These are phyloP conservation scores for Agrochola lychnidis DNA, from an alignment of 2,888 invertebrate species.

Conservation along the genomic window DNA sequence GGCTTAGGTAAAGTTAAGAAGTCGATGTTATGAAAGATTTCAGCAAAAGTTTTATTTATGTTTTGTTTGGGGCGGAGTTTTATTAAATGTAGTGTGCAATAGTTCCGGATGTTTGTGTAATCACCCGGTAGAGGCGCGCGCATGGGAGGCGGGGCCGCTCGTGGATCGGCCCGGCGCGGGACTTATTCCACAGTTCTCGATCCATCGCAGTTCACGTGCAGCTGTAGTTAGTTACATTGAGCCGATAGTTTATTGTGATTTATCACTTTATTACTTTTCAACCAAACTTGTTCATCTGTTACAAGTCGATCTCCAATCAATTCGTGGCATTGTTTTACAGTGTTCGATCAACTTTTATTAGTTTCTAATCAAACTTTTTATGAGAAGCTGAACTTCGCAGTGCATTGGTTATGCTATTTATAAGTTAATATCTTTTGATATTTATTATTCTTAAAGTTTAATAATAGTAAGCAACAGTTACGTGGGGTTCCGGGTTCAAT, in stretches of 20 bases:
- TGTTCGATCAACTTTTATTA: constrained; percentile 9
- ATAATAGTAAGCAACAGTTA: neutral
- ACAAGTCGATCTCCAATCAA: neutral
- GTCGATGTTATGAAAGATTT: neutral
- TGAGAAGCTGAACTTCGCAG: neutral
- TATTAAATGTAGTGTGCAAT: constrained; percentile 26
- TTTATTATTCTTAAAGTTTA: constrained; percentile 3
- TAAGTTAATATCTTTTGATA: constrained; percentile 37
- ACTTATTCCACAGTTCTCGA: constrained; percentile 22
- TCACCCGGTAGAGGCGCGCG: constrained; percentile 47
- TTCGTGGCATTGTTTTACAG: constrained; percentile 17
- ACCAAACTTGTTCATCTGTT: neutral
- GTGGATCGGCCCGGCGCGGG: constrained; percentile 16
- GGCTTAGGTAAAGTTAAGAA: neutral
- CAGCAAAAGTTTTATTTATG: neutral
- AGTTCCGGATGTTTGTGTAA: constrained; percentile 24
- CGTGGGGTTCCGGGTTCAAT: constrained; percentile 10
- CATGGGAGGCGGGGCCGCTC: constrained; percentile 47
- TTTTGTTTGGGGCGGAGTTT: constrained; percentile 43
- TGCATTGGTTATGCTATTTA: constrained; percentile 3
- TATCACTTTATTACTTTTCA: constrained; percentile 5
- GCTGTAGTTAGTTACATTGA: constrained; percentile 2
- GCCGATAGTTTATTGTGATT: neutral
- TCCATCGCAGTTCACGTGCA: constrained; percentile 39
- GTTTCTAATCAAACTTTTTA: constrained; percentile 17